Base-by-base conservation (phyloP, 2,888 invertebrate species). In the Microctonus hyperodae region DNA sequence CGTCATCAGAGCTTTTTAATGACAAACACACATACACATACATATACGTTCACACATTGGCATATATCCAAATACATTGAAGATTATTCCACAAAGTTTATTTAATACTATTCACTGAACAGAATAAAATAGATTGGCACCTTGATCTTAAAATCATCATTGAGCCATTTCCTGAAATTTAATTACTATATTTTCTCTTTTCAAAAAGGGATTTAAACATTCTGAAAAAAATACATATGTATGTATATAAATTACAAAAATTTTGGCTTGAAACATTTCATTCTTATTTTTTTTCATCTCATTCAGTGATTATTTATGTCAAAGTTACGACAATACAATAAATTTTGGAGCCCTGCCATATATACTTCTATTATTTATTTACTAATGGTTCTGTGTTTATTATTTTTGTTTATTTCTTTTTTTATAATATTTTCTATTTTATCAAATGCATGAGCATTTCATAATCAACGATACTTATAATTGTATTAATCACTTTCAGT, bases 51-150 rank as follows among this genome's bases (percentile, higher is more conserved):
- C n/a, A n/a, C n/a, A 44, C 25, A 51, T 51, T 51, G 51, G 51
- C 51, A 23, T n/a, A 23, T 23, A 23, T 51, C 25, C 51, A 51
- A 22, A 51, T 51, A 59, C 20, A 23, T 9, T 16, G 33, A 35
- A 48, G 35, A 25, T 53, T 59, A 40, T 67, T 67, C 64, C 55
- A 48, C 31, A 60, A 64, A 67, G 16, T 56, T 59, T 55, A 64
- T 64, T 64, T 64, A 59, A 63, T 67, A 63, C 37, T 53, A 23
- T 31, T 55, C 59, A 53, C 55, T 58, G n/a, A 35, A 55, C 37
- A 22, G 11, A 61, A 22, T n/a, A 51, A 50, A 13, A 20, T 40
- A 33, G 16, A n/a, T 50, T 37, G 58, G 37, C 65, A 37, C 51
- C 40, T 66, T 56, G 66, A 56, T 48, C 40, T 58, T 20, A 44